Conservation (phyloP, 2,888 invertebrate species). For the Drosophila meridiana region DNA sequence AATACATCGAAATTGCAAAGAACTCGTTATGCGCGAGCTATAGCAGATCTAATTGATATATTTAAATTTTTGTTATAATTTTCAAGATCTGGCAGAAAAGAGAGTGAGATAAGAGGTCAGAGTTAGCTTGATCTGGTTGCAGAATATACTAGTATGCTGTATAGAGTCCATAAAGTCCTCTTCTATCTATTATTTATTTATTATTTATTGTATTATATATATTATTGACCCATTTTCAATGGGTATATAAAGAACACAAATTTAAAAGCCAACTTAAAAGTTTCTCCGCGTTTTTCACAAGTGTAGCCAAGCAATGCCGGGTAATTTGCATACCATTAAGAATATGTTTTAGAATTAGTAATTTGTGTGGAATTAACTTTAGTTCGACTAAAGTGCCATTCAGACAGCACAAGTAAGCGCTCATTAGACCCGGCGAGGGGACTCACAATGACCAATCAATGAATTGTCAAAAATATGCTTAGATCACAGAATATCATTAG, state of each 20-base stretch:
- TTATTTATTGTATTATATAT: too few species aligned
- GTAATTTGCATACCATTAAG: background rate
- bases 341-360: constrained; percentile 4
- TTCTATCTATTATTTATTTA: too few species aligned
- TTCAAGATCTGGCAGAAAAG: too few species aligned
- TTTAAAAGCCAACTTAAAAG: background rate
- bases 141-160: too few species aligned
- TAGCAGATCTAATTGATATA: too few species aligned
- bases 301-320: background rate
- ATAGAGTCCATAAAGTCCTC: too few species aligned
- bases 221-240: background rate
- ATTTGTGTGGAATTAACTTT: constrained; percentile 4
- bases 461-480: constrained; percentile 22
- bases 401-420: constrained; percentile 5
- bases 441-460: constrained; percentile 37
- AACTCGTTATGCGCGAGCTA: too few species aligned
- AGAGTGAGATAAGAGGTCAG: too few species aligned
- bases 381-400: constrained; percentile 3
- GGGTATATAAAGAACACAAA: background rate
- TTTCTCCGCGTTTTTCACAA: background rate
- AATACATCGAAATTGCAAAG: too few species aligned
- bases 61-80: too few species aligned
- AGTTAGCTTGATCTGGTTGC: too few species aligned
- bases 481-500: constrained; percentile 9
- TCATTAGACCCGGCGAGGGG: constrained; percentile 19